phyloP scores from a whole-genome alignment of 2,113 vertebrate genomes.

The Nyctibius bracteatus region DNA sequence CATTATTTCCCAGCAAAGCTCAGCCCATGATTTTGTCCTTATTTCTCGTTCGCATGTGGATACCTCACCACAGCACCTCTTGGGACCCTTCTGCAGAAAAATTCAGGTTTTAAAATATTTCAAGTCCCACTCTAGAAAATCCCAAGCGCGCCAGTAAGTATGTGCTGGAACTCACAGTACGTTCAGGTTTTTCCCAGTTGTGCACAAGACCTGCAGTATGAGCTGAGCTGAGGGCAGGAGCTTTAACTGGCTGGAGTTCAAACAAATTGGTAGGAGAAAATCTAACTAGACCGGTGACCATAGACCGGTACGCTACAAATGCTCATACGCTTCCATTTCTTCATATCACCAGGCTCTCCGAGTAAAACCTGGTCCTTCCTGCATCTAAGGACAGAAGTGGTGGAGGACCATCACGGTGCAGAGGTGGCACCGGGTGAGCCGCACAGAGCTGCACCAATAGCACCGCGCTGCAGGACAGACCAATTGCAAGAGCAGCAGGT shows the following conservation, averaged over 20 bases:
- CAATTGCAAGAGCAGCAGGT: background rate
- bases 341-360: background rate
- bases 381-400: background rate
- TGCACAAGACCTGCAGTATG: background rate
- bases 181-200: background rate
- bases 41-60: background rate
- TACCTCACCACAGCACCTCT: background rate
- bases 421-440: background rate
- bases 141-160: background rate
- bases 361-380: background rate
- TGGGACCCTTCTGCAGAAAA: background rate
- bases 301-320: background rate
- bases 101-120: background rate
- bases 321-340: background rate
- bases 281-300: background rate
- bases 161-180: background rate
- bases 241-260: background rate
- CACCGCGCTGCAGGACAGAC: background rate
- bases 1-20: background rate
- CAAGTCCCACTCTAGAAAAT: background rate
- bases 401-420: fast-evolving
- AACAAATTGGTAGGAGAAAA: background rate
- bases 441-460: background rate
- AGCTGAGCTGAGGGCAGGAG: background rate
- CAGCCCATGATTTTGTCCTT: background rate